Base-by-base conservation (phyloP, 1,140 invertebrate species). In the Zaprionus lachaisei region DNA sequence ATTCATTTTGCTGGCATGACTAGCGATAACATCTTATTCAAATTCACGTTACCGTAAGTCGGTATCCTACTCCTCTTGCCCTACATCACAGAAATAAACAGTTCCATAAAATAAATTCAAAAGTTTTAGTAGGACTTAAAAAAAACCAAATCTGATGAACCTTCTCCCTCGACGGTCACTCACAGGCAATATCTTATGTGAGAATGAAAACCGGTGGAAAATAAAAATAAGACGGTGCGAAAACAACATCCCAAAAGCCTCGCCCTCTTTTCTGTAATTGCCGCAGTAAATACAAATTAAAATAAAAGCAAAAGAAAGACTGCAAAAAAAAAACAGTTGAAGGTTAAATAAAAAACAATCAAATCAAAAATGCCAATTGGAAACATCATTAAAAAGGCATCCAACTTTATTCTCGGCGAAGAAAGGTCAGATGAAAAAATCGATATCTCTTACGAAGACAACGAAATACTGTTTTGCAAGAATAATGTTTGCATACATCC, bases 401-500 rank as follows among this genome's bases (percentile, higher is more conserved):
- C 96, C 55, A 96, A 95, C 82, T 96, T 96, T 73, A 96, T 97
- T 77, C 93, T 96, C 20, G 96, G 96, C n/a, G 94, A 95, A 2
- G 94, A 94, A 54, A 94, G 94, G 79, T 94, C 94, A 70, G 94
- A 95, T n/a, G 94, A 94, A 71, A 94, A 94, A 83, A 94, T 94
- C 82, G 93, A 94, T 44, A 94, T 93, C 38, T 93, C 94, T 72
- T 97, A 96, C 83, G 95, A 96, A 85, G 96, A 97, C 93, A 97
- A 97, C 77, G 97, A 97, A 94, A 95, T 97, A 66, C 93, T 97
- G 7, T 97, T 97, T 90, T 97, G 96, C 92, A 97, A 97, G 92
- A 99, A 99, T 92, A 99, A 99, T 93, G 97, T 99, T 11, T 99
- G 98, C 93, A 98, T 99, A 24, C 98, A 99, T 94, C 97, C 98